Evolutionary conservation across 2,888 invertebrate genomes (phyloP).

Genomic region (Cybosia mesomella): DNA sequence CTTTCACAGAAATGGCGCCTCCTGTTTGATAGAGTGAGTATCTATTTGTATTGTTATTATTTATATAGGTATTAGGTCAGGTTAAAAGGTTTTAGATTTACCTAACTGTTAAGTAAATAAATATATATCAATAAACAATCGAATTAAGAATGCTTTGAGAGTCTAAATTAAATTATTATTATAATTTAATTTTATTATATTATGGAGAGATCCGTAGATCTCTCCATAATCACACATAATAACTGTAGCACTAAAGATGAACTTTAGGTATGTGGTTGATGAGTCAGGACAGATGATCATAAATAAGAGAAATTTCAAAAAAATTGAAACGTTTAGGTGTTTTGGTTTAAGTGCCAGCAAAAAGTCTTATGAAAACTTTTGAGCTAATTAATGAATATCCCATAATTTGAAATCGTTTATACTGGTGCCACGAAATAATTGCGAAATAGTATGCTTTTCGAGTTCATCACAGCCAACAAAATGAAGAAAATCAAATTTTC

Average conservation of each 20-base stretch:
- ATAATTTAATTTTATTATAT: too few relatives aligned
- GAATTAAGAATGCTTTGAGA: too few relatives aligned
- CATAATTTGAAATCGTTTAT: not conserved
- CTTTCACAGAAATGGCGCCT: slow-evolving; percentile 95
- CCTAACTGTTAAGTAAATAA: too few relatives aligned
- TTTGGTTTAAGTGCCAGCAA: not conserved
- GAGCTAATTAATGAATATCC: not conserved
- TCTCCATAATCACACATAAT: too few relatives aligned
- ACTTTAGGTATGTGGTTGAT: not conserved
- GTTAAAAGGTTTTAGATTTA: not conserved
- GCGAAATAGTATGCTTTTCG: too few relatives aligned
- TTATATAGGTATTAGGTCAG: not conserved
- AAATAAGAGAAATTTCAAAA: not conserved
- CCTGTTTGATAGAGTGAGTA: slow-evolving; percentile 93
- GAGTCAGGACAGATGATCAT: not conserved
- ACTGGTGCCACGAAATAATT: not conserved
- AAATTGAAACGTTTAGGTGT: too few relatives aligned
- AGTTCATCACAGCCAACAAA: too few relatives aligned
- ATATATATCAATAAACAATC: too few relatives aligned
- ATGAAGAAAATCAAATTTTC: not conserved
- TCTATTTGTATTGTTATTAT: not conserved
- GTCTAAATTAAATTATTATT: too few relatives aligned
- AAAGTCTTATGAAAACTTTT: not conserved
- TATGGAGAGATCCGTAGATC: too few relatives aligned
- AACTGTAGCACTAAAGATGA: too few relatives aligned